These are phyloP conservation scores for Metopolophium dirhodum DNA, from an alignment of 1,140 invertebrate genomes.

Conservation along the genomic window DNA sequence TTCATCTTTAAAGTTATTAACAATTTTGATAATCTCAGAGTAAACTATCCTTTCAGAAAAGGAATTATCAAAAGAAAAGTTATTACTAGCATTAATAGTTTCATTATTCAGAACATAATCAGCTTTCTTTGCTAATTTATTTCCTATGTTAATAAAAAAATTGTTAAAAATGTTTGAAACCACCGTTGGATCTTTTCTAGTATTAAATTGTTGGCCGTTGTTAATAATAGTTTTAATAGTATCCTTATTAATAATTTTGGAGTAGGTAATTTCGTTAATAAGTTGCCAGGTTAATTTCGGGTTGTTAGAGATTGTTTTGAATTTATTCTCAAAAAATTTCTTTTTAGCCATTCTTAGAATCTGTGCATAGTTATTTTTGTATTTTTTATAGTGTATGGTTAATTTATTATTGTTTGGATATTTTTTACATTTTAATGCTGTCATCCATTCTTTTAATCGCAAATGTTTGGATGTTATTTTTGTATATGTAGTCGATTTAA, in stretches of 20 bases:
- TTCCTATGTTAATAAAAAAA: too few relatives aligned
- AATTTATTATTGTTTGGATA: neutral
- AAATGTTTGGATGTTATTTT: constrained; percentile 19
- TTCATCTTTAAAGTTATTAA: too few relatives aligned
- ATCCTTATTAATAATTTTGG: neutral
- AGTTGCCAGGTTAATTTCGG: neutral
- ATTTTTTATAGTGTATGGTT: constrained; percentile 24
- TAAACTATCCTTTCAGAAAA: too few relatives aligned
- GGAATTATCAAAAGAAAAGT: too few relatives aligned
- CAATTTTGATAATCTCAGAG: too few relatives aligned
- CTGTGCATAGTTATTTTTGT: constrained; percentile 22
- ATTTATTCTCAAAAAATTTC: constrained; percentile 15
- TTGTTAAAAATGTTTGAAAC: too few relatives aligned
- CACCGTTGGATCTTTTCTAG: too few relatives aligned
- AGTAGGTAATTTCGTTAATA: constrained; percentile 10
- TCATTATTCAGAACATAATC: too few relatives aligned
- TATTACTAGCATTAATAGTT: too few relatives aligned
- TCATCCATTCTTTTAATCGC: constrained; percentile 36
- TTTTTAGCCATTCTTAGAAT: constrained; percentile 34
- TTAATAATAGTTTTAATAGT: too few relatives aligned
- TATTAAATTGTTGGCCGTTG: too few relatives aligned
- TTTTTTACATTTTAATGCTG: neutral
- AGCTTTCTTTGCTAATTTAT: too few relatives aligned
- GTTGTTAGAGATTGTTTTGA: neutral
- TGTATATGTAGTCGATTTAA: constrained; percentile 5